phyloP scores from a whole-genome alignment of 2,797 vertebrate genomes.

The Labeo calbasu region DNA sequence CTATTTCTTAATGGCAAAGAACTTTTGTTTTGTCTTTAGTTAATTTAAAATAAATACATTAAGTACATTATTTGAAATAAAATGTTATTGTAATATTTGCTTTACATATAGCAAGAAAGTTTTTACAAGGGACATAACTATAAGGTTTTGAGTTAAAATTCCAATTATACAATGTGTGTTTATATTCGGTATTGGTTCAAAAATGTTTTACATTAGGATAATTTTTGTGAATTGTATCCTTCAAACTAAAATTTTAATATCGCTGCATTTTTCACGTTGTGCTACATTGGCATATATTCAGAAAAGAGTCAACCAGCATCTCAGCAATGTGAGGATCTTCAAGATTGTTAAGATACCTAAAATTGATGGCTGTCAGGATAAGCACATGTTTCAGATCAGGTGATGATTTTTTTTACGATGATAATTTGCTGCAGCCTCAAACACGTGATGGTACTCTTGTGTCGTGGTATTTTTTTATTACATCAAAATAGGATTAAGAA shows the following conservation, averaged over 20 bases:
- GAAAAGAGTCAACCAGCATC: not conserved
- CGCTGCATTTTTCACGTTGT: not conserved
- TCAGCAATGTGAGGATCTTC: not conserved
- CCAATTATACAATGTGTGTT: not conserved
- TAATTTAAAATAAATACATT: not conserved
- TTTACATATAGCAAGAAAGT: not conserved
- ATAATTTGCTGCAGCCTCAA: conserved; percentile 57
- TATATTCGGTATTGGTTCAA: not conserved
- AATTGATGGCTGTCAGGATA: conserved; percentile 43
- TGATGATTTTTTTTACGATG: conserved; percentile 30
- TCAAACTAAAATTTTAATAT: not conserved
- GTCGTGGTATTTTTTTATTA: conserved; percentile 54
- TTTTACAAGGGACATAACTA: not conserved
- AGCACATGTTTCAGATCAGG: conserved; percentile 69
- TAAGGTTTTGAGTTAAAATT: not conserved
- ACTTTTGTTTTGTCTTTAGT: not conserved
- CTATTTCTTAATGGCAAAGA: not conserved
- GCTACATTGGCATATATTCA: not conserved
- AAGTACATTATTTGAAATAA: not conserved
- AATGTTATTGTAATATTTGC: not conserved
- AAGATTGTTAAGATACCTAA: conserved; percentile 19
- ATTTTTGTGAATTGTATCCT: not conserved
- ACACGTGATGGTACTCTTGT: conserved; percentile 67
- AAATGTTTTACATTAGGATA: not conserved
- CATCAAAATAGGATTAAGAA: conserved; percentile 71